A percentile compares a stretch with the other conserved stretches of the same genome.
These are phyloP conservation scores for Coenonympha glycerion DNA, from an alignment of 2,888 invertebrate genomes.

Conservation along the genomic window DNA sequence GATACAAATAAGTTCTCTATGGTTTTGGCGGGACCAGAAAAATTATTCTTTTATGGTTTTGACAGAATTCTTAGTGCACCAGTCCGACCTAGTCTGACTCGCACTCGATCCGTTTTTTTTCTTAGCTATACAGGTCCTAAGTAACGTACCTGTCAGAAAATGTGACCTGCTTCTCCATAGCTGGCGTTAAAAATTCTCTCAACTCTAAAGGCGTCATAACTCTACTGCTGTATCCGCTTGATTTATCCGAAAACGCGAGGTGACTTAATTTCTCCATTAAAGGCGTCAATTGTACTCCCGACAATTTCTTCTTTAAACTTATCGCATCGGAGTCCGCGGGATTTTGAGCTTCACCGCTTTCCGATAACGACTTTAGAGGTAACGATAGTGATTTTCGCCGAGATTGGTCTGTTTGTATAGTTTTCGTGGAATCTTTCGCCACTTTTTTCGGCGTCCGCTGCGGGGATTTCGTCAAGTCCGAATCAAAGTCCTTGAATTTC, in stretches of 20 bases:
- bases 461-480: constrained; percentile 59
- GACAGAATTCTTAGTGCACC: too few species aligned
- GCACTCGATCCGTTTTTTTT: too few species aligned
- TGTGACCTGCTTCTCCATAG: constrained; percentile 54
- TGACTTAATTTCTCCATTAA: constrained; percentile 88
- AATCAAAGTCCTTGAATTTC: constrained; percentile 70
- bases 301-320: constrained; percentile 72
- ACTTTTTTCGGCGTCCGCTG: constrained; percentile 64
- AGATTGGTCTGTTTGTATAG: constrained; percentile 53
- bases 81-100: too few species aligned
- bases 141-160: constrained; percentile 52
- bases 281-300: constrained; percentile 85
- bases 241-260: constrained; percentile 80
- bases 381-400: constrained; percentile 79
- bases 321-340: constrained; percentile 51
- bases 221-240: constrained; percentile 81
- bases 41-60: too few species aligned
- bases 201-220: constrained; percentile 79
- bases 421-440: constrained; percentile 50
- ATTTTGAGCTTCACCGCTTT: constrained; percentile 56
- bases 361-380: constrained; percentile 81
- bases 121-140: too few species aligned
- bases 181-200: constrained; percentile 63
- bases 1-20: too few species aligned
- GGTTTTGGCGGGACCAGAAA: too few species aligned